phyloP scores from a whole-genome alignment of 2,888 invertebrate species.

The Drosophila neotestacea region DNA sequence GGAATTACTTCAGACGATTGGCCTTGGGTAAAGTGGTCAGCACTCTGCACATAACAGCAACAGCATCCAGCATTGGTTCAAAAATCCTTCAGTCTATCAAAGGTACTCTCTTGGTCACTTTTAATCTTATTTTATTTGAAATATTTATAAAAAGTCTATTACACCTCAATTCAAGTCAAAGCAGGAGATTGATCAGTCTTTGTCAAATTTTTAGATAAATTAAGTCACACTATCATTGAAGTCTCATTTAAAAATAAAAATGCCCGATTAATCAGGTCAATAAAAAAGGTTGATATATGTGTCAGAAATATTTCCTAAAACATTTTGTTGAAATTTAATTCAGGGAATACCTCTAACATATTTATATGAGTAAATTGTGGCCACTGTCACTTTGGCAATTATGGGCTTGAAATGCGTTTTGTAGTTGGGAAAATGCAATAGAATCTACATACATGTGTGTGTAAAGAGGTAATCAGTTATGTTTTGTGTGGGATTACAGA shows the following conservation, averaged over 20 bases:
- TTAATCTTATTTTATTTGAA: constrained; percentile 4
- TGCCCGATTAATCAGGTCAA: not conserved
- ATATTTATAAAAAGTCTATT: constrained; percentile 1
- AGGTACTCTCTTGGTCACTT: constrained; percentile 8
- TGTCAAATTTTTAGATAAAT: not conserved
- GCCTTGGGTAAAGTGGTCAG: constrained; percentile 63
- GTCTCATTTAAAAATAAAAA: not conserved
- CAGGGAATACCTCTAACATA: constrained; percentile 5
- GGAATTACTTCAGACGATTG: constrained; percentile 74
- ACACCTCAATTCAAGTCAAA: not conserved
- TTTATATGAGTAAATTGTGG: constrained; percentile 19
- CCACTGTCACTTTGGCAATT: constrained; percentile 39
- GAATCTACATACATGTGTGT: constrained; percentile 27
- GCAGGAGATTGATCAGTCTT: not conserved
- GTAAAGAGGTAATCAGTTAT: constrained; percentile 56
- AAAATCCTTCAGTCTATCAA: not conserved
- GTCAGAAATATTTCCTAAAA: not conserved
- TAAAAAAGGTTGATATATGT: too few species aligned
- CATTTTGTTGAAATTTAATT: not conserved
- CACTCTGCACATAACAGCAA: constrained; percentile 29
- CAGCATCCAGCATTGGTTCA: constrained; percentile 11
- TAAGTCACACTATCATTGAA: not conserved
- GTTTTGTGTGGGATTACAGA: constrained; percentile 51
- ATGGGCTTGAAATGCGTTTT: not conserved
- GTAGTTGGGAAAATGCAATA: constrained; percentile 41